Base-by-base conservation (phyloP, 1,140 invertebrate genomes). In the Drosophila dunni region DNA sequence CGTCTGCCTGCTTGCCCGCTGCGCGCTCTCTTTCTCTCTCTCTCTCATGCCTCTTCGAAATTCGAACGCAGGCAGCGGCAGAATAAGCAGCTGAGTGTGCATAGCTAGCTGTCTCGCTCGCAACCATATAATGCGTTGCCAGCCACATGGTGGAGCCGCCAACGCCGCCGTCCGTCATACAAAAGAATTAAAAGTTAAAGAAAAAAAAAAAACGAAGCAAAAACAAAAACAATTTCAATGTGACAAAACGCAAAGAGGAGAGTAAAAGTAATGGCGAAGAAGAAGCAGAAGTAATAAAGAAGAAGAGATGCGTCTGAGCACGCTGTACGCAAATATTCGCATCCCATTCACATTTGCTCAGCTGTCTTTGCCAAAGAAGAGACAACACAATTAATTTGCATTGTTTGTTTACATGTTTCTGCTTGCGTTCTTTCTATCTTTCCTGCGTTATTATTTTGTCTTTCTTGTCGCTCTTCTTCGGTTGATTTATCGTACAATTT, bases 71-170 rank as follows among this genome's bases (percentile, higher is more conserved):
- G 7, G 9, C 46, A 51, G 62, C 56, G 34, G 44, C 42, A 38
- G 60, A 56, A 65, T 51, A 42, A 74, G 63, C 75, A 78, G 75
- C 75, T 78, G 75, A 75, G 65, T 45, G 58, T 78, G 60, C 60
- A 69, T 54, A 64, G 56, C 60, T 64, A 69, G 58, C 64, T 54
- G 63, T 78, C 71, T 75, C 71, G 46, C 60, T 78, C 42, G 17
- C 75, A 48, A 71, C 20, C 42, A 20, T 36, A 44, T 13, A 42
- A 10, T 64, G 60, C 58, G 53, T 74, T 40, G 33, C 53, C 71
- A 57, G 42, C 75, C 71, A 78, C 75, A 78, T 78, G 75, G 75
- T 76, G 57, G 33, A 56, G 50, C 56, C 44, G 17, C 51, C 40
- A n/a, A 11, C n/a, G 10, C 56, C 44, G 17, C 51, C 40, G 40